These are phyloP conservation scores for Fabriciana adippe DNA, from an alignment of 2,888 invertebrate species.

Conservation along the genomic window DNA sequence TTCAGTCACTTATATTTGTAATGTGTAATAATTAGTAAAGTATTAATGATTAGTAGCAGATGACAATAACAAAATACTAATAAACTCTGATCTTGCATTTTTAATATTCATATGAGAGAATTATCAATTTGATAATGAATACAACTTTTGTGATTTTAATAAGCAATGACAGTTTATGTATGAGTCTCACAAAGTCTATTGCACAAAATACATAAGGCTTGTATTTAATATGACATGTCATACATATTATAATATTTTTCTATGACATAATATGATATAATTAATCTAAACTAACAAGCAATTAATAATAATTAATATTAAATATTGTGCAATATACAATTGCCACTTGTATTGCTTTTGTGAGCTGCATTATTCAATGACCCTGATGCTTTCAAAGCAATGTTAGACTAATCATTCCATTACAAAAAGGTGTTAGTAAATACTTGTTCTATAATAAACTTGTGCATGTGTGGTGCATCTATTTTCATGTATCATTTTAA, in stretches of 20 bases:
- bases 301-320: not conserved
- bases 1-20: too few relatives aligned
- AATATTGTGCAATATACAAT: slow-evolving; percentile 20
- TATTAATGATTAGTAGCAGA: too few relatives aligned
- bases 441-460: slow-evolving; percentile 3
- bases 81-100: not conserved
- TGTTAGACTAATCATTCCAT: slow-evolving; percentile 20
- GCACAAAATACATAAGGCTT: slow-evolving; percentile 16
- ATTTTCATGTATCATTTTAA: slow-evolving; percentile 11
- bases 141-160: not conserved
- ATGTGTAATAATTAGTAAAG: too few relatives aligned
- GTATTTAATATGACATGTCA: not conserved
- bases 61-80: not conserved
- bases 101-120: too few relatives aligned
- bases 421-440: slow-evolving; percentile 5
- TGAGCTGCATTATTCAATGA: slow-evolving; percentile 22
- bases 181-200: slow-evolving; percentile 27
- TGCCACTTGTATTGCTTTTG: slow-evolving; percentile 22
- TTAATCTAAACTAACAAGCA: not conserved
- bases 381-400: slow-evolving; percentile 24
- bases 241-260: not conserved
- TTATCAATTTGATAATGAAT: not conserved
- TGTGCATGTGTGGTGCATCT: slow-evolving; percentile 27
- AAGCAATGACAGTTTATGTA: slow-evolving; percentile 6
- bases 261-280: too few relatives aligned